phyloP scores from a whole-genome alignment of 2,113 vertebrate genomes.

The Herpetotheres cachinnans region DNA sequence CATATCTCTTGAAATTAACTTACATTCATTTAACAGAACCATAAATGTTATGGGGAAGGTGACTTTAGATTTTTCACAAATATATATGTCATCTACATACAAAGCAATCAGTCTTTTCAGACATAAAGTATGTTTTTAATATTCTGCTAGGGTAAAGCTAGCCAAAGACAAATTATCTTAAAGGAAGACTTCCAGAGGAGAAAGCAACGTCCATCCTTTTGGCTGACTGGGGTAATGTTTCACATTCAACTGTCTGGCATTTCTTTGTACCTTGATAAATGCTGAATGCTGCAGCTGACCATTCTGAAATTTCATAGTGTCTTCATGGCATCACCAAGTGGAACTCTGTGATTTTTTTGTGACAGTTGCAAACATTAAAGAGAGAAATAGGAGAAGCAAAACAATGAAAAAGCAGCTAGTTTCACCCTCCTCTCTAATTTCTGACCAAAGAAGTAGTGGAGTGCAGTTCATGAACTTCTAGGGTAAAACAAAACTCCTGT shows the following conservation, averaged over 20 bases:
- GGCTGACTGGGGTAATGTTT: not conserved
- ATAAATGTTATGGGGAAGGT: not conserved
- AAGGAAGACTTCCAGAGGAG: conserved; percentile 27
- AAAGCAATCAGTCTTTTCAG: not conserved
- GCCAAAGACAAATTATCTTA: not conserved
- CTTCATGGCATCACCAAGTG: not conserved
- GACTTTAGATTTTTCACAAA: not conserved
- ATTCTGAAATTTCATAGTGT: not conserved
- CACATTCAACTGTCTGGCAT: not conserved
- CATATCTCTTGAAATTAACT: not conserved
- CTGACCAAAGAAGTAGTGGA: not conserved
- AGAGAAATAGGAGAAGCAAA: not conserved
- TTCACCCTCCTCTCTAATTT: not conserved
- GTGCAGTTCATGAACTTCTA: not conserved
- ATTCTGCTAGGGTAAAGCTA: not conserved
- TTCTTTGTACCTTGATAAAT: not conserved
- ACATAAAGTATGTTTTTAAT: not conserved
- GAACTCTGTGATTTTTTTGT: not conserved
- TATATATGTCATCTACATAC: not conserved
- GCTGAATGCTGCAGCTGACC: not conserved
- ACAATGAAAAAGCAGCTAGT: not conserved
- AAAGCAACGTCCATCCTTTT: not conserved
- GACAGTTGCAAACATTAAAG: not conserved
- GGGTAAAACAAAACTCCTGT: not conserved
- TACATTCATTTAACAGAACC: not conserved